Conservation (phyloP, 2,113 vertebrate genomes). For the Pollachius pollachius region DNA sequence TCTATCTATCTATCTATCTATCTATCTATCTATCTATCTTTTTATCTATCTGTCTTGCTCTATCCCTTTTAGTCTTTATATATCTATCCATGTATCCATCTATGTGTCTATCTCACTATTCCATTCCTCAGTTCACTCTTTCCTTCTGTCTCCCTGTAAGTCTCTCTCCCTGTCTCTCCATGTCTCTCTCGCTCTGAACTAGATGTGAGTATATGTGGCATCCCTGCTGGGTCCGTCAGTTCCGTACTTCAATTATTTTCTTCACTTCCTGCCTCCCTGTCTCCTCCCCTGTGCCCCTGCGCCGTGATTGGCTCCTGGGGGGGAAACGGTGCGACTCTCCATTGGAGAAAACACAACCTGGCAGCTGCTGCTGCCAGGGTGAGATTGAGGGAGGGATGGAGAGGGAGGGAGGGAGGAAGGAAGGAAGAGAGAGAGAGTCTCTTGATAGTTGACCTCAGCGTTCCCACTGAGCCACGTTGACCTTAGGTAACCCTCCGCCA, state of each 20-base stretch:
- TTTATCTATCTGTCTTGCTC: no score
- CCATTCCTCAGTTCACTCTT: slow-evolving; percentile 6
- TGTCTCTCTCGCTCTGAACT: slow-evolving; percentile 22
- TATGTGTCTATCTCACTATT: no score
- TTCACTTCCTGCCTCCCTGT: slow-evolving; percentile 37
- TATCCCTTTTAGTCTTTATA: no score
- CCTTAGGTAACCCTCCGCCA: no score
- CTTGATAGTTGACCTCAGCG: no score
- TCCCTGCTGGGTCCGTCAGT: slow-evolving; percentile 37
- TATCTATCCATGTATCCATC: no score
- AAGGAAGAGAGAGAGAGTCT: no score
- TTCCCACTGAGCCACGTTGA: no score
- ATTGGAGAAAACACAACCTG: slow-evolving; percentile 7
- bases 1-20: no score
- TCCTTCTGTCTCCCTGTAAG: not conserved
- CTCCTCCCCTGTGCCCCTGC: slow-evolving; percentile 37
- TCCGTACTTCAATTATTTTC: slow-evolving; percentile 34
- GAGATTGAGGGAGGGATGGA: no score
- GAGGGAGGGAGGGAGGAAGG: no score
- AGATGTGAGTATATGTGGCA: slow-evolving; percentile 40
- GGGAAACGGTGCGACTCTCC: slow-evolving; percentile 4
- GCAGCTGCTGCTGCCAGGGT: slow-evolving; percentile 11
- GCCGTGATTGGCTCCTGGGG: slow-evolving; percentile 44
- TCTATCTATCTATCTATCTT: no score
- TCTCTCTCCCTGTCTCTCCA: not conserved